Conservation (phyloP, 2,113 vertebrate genomes). For the Zosterops borbonicus region DNA sequence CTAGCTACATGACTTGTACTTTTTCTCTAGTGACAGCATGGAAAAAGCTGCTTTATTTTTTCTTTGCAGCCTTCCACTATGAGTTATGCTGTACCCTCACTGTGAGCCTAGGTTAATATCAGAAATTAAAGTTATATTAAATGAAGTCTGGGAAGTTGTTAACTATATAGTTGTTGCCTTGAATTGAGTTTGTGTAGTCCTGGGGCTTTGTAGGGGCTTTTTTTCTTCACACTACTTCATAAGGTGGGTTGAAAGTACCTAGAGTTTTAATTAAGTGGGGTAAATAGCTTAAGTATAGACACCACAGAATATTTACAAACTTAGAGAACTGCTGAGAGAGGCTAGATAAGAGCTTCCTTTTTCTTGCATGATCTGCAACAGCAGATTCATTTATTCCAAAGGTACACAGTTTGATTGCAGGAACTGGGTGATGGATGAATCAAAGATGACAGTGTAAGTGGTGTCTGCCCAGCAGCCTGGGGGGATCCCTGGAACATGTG, state of each 20-base stretch:
- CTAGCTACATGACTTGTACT: not conserved
- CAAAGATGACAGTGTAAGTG: conserved; percentile 32
- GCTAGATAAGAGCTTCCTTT: not conserved
- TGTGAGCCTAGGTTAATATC: not conserved
- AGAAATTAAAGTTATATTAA: not conserved
- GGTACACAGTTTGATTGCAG: conserved; percentile 3
- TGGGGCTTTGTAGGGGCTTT: not conserved
- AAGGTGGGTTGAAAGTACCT: not conserved
- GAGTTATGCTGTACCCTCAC: not conserved
- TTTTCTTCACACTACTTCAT: not conserved
- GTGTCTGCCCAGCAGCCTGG: not conserved
- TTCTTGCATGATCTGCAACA: not conserved
- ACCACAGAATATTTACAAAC: not conserved
- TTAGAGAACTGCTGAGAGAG: not conserved
- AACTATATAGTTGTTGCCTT: not conserved
- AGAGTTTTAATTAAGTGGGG: not conserved
- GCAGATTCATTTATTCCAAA: conserved; percentile 33
- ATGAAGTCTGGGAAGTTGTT: not conserved
- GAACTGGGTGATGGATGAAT: conserved; percentile 24
- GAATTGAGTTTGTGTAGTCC: not conserved
- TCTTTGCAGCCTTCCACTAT: not conserved
- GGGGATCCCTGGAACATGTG: conserved; percentile 15
- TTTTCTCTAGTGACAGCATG: not conserved
- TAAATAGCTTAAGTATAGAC: not conserved
- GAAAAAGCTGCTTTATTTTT: not conserved